Base-by-base conservation (phyloP, 2,797 vertebrate genomes). In the Urosaurus nigricauda region DNA sequence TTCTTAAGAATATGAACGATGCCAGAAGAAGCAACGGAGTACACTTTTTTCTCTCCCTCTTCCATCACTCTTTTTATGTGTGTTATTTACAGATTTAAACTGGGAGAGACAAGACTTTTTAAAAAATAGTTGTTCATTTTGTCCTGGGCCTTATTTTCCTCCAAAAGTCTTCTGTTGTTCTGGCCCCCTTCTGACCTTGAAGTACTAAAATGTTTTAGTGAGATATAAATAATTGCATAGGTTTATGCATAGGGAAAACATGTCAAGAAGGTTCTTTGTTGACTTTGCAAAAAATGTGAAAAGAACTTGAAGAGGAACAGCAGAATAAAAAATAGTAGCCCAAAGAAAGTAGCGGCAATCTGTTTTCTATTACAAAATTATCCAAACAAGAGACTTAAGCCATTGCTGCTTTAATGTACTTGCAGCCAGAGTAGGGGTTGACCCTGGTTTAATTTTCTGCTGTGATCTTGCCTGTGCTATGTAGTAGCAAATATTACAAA, bases 291-390 rank as follows among this genome's bases (percentile, higher is more conserved):
- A 87, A 89, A 87, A 92, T 94, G 95, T 96, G 96, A 96, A 96
- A 92, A 21, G 92, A 0, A 63, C 87, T 94, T 91, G 89, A 95
- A 95, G 93, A 96, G 93, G 88, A 94, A 93, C 88, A 96, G 88
- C 87, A 95, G 96, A 96, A 94, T 75, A 96, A 96, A 96, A 68
- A 96, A 96, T 89, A 96, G 95, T 94, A 95, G 94, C 93, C 93
- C 88, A 89, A 94, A 95, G 92, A 96, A 93, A 96, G 95, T 94
- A 93, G 92, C 1, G 1, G 14, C 35, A 90, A 93, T 92, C 96
- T 97, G 96, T 90, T 93, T 96, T 94, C 87, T 93, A 94, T 96
- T 95, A 96, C 2, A 65, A 94, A 92, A 88, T 94, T 89, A 37
- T 93, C 89, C 74, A 92, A 91, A 91, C 93, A 88, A 95, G 90